Evolutionary conservation across 2,113 vertebrate species (phyloP), one percentile per base, ranked within the genome.

Genomic region (Phyllopteryx taeniolatus): DNA sequence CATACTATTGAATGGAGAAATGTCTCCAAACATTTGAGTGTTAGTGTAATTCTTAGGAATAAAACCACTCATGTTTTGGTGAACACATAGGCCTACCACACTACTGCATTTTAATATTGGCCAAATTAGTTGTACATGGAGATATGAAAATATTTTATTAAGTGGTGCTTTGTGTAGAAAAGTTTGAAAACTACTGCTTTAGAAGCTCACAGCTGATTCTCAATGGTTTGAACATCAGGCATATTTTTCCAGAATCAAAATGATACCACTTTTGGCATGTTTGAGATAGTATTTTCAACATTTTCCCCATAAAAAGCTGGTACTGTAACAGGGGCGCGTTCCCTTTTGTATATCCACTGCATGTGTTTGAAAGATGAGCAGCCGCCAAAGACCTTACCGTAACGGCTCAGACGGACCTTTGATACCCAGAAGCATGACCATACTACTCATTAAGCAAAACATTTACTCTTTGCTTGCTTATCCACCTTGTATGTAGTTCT

Each of bases 401-500:
- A 22, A 59, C 67, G 60, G 62, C 49, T 71, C 69, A 46, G 17
- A 20, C 46, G 65, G 67, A 59, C 43, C 19, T 86, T 70, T 71
- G 67, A 86, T 57, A 78, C 46, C 8, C 54, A 54, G 13, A 39
- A 67, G 68, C 71, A 35, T 78, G 8, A 44, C 60, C 66, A 70
- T 83, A 70, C 76, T 77, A 82, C 71, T 89, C 62, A 82, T 85
- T 79, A 85, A 87, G 78, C 78, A 57, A 42, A 61, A 77, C 59
- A 27, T 77, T 86, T 66, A 71, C 51, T 71, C 64, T 33, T 65
- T 17, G 42, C 43, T 6, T 39, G n/a, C 56, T 67, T 65, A 44
- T 80, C 60, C 77, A 94, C 93, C 93, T 87, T 92, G 92, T 80
- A 91, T 92, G 86, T 80, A 90, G 77, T 89, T 93, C 70, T 93